Percentiles rank a stretch among this genome's conserved stretches.
These are phyloP conservation scores for Ridgeia piscesae DNA, from an alignment of 1,140 invertebrate genomes.

Conservation along the genomic window DNA sequence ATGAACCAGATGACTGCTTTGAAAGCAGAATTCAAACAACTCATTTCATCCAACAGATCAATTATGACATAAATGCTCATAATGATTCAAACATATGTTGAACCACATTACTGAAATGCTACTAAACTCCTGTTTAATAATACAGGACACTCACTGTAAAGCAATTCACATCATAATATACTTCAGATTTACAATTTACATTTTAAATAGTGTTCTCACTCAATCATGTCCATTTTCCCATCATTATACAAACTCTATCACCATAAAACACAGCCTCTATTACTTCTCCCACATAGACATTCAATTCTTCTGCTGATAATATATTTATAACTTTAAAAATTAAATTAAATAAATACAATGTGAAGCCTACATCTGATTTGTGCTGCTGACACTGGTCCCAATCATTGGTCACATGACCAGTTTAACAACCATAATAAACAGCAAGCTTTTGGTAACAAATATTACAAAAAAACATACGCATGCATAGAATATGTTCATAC, in stretches of 20 bases:
- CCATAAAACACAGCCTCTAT: background rate
- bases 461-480: background rate
- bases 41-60: background rate
- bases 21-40: background rate
- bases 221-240: background rate
- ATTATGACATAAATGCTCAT: background rate
- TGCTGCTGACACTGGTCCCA: background rate
- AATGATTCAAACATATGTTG: background rate
- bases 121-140: background rate
- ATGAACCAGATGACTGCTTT: background rate
- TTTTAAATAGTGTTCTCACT: background rate
- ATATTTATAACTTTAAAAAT: conserved; percentile 2
- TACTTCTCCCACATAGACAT: background rate
- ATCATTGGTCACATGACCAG: background rate
- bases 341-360: background rate
- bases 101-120: background rate
- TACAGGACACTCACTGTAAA: background rate
- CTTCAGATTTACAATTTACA: background rate
- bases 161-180: background rate
- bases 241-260: background rate
- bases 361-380: background rate
- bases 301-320: background rate
- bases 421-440: background rate
- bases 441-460: background rate
- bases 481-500: background rate